Conservation (phyloP, 2,113 vertebrate species). For the Clupea harengus region DNA sequence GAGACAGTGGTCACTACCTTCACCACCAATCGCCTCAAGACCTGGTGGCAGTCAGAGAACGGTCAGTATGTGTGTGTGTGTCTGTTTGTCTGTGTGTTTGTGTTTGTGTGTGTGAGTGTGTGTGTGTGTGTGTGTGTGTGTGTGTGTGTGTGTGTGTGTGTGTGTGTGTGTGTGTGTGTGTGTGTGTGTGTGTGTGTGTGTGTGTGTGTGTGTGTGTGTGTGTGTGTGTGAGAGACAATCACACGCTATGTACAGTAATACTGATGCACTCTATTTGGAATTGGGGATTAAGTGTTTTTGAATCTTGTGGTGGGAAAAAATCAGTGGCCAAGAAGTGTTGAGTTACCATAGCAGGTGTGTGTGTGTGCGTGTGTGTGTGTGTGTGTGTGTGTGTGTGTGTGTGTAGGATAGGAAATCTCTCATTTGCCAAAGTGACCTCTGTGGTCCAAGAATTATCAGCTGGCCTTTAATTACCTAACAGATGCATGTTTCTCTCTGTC, state of each 20-base stretch:
- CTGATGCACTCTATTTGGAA: background rate
- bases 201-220: slow-evolving; percentile 1
- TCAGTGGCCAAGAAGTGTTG: background rate
- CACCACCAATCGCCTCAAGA: slow-evolving; percentile 87
- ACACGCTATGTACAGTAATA: background rate
- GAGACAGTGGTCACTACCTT: slow-evolving; percentile 94
- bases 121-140: background rate
- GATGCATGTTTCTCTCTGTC: background rate
- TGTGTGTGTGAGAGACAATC: background rate
- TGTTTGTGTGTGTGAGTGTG: background rate
- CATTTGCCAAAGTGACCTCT: background rate
- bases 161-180: background rate
- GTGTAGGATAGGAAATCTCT: background rate
- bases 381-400: background rate
- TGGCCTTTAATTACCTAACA: background rate
- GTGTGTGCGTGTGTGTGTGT: background rate
- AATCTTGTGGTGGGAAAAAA: background rate
- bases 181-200: background rate
- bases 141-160: background rate
- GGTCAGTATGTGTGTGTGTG: slow-evolving; percentile 69
- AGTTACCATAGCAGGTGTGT: background rate
- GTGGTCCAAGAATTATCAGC: background rate
- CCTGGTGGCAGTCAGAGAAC: slow-evolving; percentile 97
- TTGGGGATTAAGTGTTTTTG: background rate
- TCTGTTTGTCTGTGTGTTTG: background rate